These are phyloP conservation scores for Bactericera cockerelli DNA, from an alignment of 1,140 invertebrate genomes.

Conservation along the genomic window DNA sequence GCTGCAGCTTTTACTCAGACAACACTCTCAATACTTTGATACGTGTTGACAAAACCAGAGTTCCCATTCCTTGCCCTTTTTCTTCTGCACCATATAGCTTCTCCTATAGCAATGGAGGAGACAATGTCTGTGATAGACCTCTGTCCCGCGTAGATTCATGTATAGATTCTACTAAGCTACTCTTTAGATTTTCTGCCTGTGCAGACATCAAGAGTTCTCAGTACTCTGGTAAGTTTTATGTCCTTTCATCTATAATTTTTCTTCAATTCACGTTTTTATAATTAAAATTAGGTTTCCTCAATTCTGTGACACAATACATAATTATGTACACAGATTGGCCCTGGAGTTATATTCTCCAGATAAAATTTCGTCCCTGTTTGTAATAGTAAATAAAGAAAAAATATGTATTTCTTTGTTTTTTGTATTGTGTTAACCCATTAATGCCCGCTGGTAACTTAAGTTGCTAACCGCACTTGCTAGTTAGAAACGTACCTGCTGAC, in stretches of 20 bases:
- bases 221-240: conserved; percentile 37
- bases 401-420: too few species aligned
- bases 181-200: conserved; percentile 81
- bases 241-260: neutral
- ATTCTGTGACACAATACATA: too few species aligned
- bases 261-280: too few species aligned
- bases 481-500: too few species aligned
- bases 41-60: neutral
- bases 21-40: neutral
- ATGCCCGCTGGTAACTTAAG: too few species aligned
- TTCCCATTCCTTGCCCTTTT: neutral
- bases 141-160: conserved; percentile 63
- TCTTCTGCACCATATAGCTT: neutral
- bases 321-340: neutral
- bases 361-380: neutral
- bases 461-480: too few species aligned
- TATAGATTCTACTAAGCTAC: conserved; percentile 57
- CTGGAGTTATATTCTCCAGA: neutral
- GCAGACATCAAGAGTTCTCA: conserved; percentile 43
- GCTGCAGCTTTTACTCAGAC: neutral
- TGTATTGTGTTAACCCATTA: too few species aligned
- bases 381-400: too few species aligned
- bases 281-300: too few species aligned
- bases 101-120: conserved; percentile 1
- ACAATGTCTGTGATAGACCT: conserved; percentile 30